Evolutionary conservation across 2,113 vertebrate genomes (phyloP), one percentile per base, ranked within the genome.

Genomic region (Rhinichthys klamathensis): DNA sequence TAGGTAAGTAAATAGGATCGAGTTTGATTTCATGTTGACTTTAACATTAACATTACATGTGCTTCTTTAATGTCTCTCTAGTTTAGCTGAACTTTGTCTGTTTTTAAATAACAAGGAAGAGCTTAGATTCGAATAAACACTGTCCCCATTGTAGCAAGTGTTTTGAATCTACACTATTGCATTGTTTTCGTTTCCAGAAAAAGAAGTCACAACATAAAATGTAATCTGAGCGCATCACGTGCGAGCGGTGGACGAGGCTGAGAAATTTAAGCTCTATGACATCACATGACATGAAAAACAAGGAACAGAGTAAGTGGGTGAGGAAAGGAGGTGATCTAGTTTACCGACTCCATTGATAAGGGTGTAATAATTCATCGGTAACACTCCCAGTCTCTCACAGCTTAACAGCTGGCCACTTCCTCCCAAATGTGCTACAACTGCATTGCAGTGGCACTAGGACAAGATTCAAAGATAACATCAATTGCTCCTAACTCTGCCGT

Each of bases 241-340:
- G 79, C 4, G 16, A 81, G 60, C 18, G 0, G 1, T 5, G n/a
- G 9, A 63, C 38, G 23, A 69, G 44, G 27, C 44, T 49, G 61
- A 8, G 61, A 81, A 81, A 81, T 67, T 35, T 65, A 81, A 67
- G 41, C 60, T 35, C 25, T 15, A 49, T 81, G 61, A 81, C 60
- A 51, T 69, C 79, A 81, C 21, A 65, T 8, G 0, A 25, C 23
- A 41, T 13, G 18, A 44, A 80, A 27, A 63, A 35, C 11, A 49
- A 81, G 25, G n/a, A 18, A 21, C 2, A 32, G 8, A 67, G 61
- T 51, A 81, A 32, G 44, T 63, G 41, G 79, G 16, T 30, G 82
- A 72, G 44, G 25, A 77, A 51, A n/a, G 44, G n/a, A 80, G 74
- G 85, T 90, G 90, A 93, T 92, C 87, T 89, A 89, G 90, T 91